Base-by-base conservation (phyloP, 2,888 invertebrate genomes). In the Scaptomyza cyrtandrae region DNA sequence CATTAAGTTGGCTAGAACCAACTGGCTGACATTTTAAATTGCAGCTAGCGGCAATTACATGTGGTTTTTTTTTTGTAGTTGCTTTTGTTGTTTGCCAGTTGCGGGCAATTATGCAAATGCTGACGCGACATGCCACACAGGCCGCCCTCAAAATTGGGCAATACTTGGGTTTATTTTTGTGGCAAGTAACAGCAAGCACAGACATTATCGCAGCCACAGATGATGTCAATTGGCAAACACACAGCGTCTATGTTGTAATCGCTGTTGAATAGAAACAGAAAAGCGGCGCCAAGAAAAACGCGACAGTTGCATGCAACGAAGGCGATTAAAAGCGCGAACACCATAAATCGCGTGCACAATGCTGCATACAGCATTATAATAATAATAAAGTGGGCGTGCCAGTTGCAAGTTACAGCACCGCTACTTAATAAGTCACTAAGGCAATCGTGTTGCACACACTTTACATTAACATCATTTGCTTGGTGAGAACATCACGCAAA, bases 41-140 rank as follows among this genome's bases (percentile, higher is more conserved):
- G 75, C 70, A 56, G 56, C 59, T 9, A 56, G 56, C 48, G 67
- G 73, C 73, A 73, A 73, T 73, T 73, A 73, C 41, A 29, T 50
- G 45, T 53, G 41, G 52, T 44, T 69, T 56, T 55, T 41, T 46
- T 44, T 44, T 11, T 24, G 50, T 45, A 43, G 39, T 45, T 60
- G 60, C 3, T 24, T 1, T 24, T 55, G 54, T 46, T 61, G 57
- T 50, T 24, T 24, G 24, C 24, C 24, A 24, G 48, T 56, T 53
- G 71, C 6, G 35, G 45, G 66, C 73, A 75, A 75, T 73, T 70
- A 75, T 71, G 71, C 60, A 75, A 73, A 71, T 75, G 75, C 59
- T 45, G 27, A 29, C 46, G 49, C 49, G 70, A 57, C 74, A 35
- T 41, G 50, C 54, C 9, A 45, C 57, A 55, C 46, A 56, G 14